phyloP scores from a whole-genome alignment of 2,797 vertebrate species.

The Heliangelus exortis region DNA sequence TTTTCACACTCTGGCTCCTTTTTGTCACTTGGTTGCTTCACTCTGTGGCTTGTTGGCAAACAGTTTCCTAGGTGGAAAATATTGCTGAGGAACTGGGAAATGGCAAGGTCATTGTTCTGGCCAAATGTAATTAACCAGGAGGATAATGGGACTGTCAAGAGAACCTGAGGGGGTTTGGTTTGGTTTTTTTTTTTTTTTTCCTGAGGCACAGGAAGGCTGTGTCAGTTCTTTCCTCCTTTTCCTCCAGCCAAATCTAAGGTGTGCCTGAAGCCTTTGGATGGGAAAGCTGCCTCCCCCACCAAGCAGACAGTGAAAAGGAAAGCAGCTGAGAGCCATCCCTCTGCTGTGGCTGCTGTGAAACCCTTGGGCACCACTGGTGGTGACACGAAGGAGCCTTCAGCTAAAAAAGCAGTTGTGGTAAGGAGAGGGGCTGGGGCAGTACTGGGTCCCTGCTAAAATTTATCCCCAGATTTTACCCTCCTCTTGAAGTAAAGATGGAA shows the following conservation, averaged over 20 bases:
- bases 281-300: slow-evolving; percentile 79
- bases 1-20: background rate
- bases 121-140: background rate
- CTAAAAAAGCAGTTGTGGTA: slow-evolving; percentile 76
- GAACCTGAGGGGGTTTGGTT: background rate
- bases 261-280: slow-evolving; percentile 87
- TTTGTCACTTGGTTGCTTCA: background rate
- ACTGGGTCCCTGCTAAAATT: background rate
- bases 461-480: background rate
- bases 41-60: background rate
- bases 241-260: slow-evolving; percentile 87
- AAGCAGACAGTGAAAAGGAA: slow-evolving; percentile 85
- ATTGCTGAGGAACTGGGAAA: background rate
- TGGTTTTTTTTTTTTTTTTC: accelerated
- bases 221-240: background rate
- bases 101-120: background rate
- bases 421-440: background rate
- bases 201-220: background rate
- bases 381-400: slow-evolving; percentile 39
- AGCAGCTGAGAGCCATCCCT: slow-evolving; percentile 68
- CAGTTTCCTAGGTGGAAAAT: background rate
- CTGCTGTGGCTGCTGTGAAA: slow-evolving; percentile 89
- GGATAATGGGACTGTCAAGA: background rate
- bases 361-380: slow-evolving; percentile 78
- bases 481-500: background rate